Evolutionary conservation across 2,113 vertebrate species (phyloP).

Genomic region (Zingel zingel): DNA sequence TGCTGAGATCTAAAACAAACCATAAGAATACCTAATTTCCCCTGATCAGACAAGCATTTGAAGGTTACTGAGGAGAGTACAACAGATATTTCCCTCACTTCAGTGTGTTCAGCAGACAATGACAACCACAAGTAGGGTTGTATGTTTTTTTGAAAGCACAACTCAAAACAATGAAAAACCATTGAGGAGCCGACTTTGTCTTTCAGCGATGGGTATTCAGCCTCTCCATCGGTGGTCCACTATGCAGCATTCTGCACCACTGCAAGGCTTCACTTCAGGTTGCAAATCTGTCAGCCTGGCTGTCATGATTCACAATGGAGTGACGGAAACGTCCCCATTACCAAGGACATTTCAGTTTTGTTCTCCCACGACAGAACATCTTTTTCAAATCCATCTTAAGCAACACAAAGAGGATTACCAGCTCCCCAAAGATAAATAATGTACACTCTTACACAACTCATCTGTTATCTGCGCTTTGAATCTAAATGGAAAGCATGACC

Average conservation of each 20-base stretch:
- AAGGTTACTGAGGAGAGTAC: conserved; percentile 57
- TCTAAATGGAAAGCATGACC: conserved; percentile 43
- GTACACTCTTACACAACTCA: conserved; percentile 56
- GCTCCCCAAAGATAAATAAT: conserved; percentile 70
- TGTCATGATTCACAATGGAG: conserved; percentile 69
- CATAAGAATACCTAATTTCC: conserved; percentile 48
- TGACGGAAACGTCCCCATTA: conserved; percentile 73
- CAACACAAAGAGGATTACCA: conserved; percentile 59
- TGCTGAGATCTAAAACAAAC: conserved; percentile 53
- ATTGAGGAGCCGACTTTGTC: conserved; percentile 47
- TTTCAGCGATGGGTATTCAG: conserved; percentile 58
- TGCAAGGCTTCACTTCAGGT: conserved; percentile 67
- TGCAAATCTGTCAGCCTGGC: conserved; percentile 68
- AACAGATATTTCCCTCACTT: conserved; percentile 33
- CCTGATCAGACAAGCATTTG: conserved; percentile 53
- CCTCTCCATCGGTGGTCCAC: conserved; percentile 65
- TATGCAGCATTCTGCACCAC: conserved; percentile 70
- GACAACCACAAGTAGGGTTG: conserved; percentile 19
- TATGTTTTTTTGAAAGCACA: conserved; percentile 31
- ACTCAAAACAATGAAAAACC: conserved; percentile 56
- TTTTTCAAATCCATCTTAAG: conserved; percentile 72
- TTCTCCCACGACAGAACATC: conserved; percentile 52
- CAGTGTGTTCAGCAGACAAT: conserved; percentile 13
- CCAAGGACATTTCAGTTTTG: conserved; percentile 68
- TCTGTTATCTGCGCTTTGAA: conserved; percentile 57